Conservation (phyloP, 2,888 invertebrate genomes). For the Lordiphosa fenestrarum region DNA sequence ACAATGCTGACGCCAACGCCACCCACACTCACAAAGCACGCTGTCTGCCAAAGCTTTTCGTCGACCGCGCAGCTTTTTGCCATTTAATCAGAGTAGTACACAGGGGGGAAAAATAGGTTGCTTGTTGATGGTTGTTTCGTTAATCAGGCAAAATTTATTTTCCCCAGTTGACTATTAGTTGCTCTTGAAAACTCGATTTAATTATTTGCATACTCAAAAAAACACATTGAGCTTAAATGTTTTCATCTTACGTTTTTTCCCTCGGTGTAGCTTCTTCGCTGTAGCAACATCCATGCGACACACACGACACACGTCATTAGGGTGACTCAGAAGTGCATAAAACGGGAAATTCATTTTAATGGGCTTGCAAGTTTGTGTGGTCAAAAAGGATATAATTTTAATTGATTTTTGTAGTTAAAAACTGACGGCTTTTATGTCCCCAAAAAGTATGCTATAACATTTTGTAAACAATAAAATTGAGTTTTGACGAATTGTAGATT, state of each 20-base stretch:
- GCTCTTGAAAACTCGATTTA: too few relatives aligned
- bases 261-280: background rate
- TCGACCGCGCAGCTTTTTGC: constrained; percentile 7
- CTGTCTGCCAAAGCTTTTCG: constrained; percentile 47
- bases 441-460: constrained; percentile 1
- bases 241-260: too few relatives aligned
- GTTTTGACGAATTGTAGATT: background rate
- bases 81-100: constrained; percentile 18
- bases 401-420: background rate
- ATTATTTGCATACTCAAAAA: too few relatives aligned
- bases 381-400: background rate
- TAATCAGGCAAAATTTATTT: too few relatives aligned
- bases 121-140: too few relatives aligned
- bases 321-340: constrained; percentile 9
- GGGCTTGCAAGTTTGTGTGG: constrained; percentile 3
- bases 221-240: too few relatives aligned
- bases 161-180: too few relatives aligned
- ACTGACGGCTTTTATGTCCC: background rate
- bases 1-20: constrained; percentile 17
- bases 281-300: constrained; percentile 2
- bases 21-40: constrained; percentile 32
- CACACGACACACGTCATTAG: constrained; percentile 9
- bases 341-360: constrained; percentile 2
- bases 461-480: background rate
- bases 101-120: too few relatives aligned